Conservation (phyloP, 2,888 invertebrate species). For the Acanthosepion esculentum region DNA sequence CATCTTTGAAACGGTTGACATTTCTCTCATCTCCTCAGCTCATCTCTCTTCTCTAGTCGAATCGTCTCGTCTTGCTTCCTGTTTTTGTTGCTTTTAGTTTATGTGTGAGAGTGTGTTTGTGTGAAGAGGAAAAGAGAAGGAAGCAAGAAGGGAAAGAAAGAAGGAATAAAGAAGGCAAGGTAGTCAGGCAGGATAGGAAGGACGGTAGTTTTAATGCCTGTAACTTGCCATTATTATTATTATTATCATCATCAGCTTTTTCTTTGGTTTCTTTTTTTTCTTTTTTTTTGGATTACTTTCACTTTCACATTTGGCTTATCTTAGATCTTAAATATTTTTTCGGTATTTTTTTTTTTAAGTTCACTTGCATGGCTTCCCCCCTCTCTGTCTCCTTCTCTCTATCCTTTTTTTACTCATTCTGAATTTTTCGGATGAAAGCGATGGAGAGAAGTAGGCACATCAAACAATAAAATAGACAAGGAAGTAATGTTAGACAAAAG, state of each 20-base stretch:
- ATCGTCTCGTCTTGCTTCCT: slow-evolving; percentile 12
- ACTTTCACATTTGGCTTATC: neutral
- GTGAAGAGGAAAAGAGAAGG: neutral
- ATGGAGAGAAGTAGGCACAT: neutral
- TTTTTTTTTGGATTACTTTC: neutral
- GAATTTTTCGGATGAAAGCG: neutral
- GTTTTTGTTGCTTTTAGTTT: neutral
- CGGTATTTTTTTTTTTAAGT: neutral
- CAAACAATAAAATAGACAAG: too few relatives aligned
- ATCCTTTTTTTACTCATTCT: neutral
- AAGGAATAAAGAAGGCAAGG: neutral
- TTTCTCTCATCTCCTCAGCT: neutral
- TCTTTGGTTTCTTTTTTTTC: neutral
- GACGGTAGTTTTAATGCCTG: neutral
- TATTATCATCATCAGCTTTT: neutral
- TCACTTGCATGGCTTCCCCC: neutral
- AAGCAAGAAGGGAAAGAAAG: neutral
- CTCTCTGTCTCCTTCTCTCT: neutral
- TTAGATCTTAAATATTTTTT: too few relatives aligned
- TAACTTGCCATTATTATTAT: slow-evolving; percentile 5
- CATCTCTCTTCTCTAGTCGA: neutral
- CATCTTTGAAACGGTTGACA: neutral
- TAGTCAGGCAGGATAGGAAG: neutral
- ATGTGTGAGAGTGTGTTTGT: slow-evolving; percentile 8
- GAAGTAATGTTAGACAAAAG: neutral